Percentiles rank a stretch among this genome's conserved stretches.
These are phyloP conservation scores for Poicephalus gulielmi DNA, from an alignment of 2,113 vertebrate genomes.

Conservation along the genomic window DNA sequence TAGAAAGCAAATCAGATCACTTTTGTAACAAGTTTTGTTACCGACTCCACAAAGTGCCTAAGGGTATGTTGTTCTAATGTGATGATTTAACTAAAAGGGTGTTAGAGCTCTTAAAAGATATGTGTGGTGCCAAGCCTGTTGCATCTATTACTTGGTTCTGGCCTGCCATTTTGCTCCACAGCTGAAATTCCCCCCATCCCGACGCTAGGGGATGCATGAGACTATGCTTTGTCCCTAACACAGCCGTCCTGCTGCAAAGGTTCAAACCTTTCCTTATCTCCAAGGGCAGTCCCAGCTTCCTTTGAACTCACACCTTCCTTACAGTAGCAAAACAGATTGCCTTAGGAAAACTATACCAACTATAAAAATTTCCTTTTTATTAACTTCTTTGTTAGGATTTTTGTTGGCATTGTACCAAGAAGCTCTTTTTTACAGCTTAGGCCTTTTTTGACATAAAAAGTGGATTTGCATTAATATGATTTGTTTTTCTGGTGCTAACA, in stretches of 20 bases:
- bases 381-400: neutral
- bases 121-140: rapidly evolving
- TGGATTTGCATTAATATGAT: neutral
- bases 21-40: neutral
- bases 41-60: neutral
- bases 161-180: neutral
- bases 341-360: neutral
- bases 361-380: neutral
- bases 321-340: neutral
- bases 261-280: neutral
- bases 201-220: neutral
- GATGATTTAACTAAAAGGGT: neutral
- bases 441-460: neutral
- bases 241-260: neutral
- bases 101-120: neutral
- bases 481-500: neutral
- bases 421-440: neutral
- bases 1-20: neutral
- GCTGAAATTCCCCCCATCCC: neutral
- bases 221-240: neutral
- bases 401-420: neutral
- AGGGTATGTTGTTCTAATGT: neutral
- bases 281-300: neutral
- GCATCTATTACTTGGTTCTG: neutral
- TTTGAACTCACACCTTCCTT: neutral